These are phyloP conservation scores for Eueremaeus valkanovi DNA, from an alignment of 2,888 invertebrate species.

Conservation along the genomic window DNA sequence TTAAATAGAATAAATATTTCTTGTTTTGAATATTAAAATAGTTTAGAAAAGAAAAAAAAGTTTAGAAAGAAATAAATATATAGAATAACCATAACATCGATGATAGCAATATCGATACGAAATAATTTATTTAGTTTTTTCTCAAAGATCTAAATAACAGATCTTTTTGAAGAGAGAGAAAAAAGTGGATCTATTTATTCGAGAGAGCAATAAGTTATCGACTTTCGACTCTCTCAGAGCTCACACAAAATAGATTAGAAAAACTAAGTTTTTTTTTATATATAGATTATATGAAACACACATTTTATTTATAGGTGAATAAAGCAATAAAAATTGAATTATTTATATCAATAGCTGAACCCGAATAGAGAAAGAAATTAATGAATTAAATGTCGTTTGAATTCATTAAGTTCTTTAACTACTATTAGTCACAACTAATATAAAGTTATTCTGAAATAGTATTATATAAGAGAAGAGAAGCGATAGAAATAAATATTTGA, in stretches of 20 bases:
- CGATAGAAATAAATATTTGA: conserved; percentile 10
- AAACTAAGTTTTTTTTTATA: background rate
- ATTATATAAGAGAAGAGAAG: conserved; percentile 9
- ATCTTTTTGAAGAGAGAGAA: background rate
- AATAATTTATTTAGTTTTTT: background rate
- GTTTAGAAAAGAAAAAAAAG: too few species aligned
- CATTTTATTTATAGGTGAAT: conserved; percentile 22
- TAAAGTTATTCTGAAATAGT: too few species aligned
- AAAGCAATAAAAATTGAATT: conserved; percentile 32
- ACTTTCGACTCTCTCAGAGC: background rate
- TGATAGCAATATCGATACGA: background rate
- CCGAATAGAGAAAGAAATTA: background rate
- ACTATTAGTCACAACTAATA: conserved; percentile 12
- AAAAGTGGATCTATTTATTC: conserved; percentile 21
- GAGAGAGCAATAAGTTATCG: background rate
- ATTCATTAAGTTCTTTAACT: conserved; percentile 25
- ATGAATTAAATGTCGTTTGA: conserved; percentile 25
- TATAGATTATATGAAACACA: conserved; percentile 8
- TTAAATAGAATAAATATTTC: conserved; percentile 10
- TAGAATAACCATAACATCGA: background rate
- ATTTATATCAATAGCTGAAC: conserved; percentile 29
- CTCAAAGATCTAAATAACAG: background rate
- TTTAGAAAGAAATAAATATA: background rate
- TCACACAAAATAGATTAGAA: background rate
- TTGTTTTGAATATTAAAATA: too few species aligned